Evolutionary conservation across 2,797 vertebrate genomes (phyloP), one percentile per base, ranked within the genome.

Genomic region (Alauda arvensis): DNA sequence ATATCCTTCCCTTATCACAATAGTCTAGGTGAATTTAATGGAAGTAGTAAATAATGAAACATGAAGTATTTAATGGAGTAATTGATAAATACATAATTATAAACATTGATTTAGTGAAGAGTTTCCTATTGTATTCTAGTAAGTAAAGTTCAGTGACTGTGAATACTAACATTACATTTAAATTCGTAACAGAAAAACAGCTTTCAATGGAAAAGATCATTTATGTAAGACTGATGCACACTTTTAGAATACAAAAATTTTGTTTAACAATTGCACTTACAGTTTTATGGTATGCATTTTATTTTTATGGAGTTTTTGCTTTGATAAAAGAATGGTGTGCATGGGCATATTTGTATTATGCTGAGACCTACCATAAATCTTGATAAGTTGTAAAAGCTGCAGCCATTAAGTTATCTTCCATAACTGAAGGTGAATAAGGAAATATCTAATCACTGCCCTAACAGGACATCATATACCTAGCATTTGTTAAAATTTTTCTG

Each of bases 1-100:
- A 95, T 92, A 94, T 88, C 66, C 61, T 70, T 77, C 46, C 40
- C 71, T 81, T 94, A n/a, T 85, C 70, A 84, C 66, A 91, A 57
- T 61, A 88, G 68, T 59, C 52, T 10, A 66, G 80, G 40, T 67
- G 65, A 29, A 68, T 46, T 61, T 55, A 85, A 69, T 43, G 28
- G 59, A 79, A 66, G 51, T 79, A 66, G 39, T 43, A 74, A 91
- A 86, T 71, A 43, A 88, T n/a, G 77, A 89, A 45, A 90, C 28
- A 42, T 90, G 74, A 95, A 91, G 61, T 77, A 56, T 89, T 88
- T 91, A 88, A 89, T 80, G 71, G 69, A 87, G 52, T 55, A 77
- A 17, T 39, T 88, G 87, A 81, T 84, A 84, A 91, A 70, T 85
- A 66, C 56, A n/a, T 89, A 88, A 88, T 18, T 59, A 77, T 65